Evolutionary conservation across 2,113 vertebrate genomes (phyloP).

Genomic region (Corythaeola cristata): DNA sequence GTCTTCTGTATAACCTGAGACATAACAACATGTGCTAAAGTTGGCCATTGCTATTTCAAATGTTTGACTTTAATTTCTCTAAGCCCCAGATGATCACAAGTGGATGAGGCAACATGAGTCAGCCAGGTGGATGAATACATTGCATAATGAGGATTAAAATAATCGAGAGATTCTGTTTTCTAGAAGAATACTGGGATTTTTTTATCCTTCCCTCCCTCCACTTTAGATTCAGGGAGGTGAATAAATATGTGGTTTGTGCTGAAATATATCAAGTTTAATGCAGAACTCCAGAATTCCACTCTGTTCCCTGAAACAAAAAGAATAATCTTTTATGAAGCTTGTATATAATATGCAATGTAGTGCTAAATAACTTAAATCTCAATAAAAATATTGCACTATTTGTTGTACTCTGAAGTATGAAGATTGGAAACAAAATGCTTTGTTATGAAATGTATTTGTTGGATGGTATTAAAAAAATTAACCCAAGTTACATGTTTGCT

Average conservation of each 20-base stretch:
- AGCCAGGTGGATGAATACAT: neutral
- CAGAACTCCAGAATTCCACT: neutral
- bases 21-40: neutral
- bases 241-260: neutral
- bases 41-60: neutral
- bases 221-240: neutral
- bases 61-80: neutral
- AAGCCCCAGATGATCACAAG: neutral
- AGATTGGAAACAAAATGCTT: neutral
- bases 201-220: rapidly evolving
- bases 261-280: neutral
- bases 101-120: neutral
- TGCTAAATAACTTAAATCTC: neutral
- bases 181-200: neutral
- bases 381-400: neutral
- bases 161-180: neutral
- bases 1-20: neutral
- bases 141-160: neutral
- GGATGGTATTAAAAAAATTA: neutral
- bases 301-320: neutral
- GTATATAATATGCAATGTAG: neutral
- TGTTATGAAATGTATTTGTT: neutral
- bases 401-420: neutral
- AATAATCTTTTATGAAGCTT: neutral
- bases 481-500: neutral